Conservation (phyloP, 2,113 vertebrate species). For the Urocolius indicus region DNA sequence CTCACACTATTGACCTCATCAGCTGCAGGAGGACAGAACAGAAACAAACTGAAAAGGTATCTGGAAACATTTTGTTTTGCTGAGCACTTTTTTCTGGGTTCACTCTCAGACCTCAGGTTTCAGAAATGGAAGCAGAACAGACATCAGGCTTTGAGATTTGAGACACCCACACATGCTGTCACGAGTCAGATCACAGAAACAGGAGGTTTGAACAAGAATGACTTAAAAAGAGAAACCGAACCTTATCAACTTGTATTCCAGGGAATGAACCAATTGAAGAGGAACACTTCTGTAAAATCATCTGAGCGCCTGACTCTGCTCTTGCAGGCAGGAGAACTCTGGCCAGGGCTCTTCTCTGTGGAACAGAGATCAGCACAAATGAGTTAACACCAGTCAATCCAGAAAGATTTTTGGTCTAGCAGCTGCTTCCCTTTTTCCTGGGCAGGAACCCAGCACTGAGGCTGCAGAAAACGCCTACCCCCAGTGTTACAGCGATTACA, state of each 20-base stretch:
- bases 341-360: not conserved
- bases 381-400: not conserved
- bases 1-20: not conserved
- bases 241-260: not conserved
- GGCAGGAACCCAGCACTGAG: not conserved
- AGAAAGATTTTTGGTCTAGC: not conserved
- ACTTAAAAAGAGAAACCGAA: not conserved
- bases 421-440: not conserved
- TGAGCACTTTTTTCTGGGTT: not conserved
- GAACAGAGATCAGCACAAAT: not conserved
- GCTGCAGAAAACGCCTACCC: not conserved
- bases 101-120: not conserved
- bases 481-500: constrained; percentile 25
- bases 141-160: not conserved
- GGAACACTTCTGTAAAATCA: not conserved
- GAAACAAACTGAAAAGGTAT: constrained; percentile 46
- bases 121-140: constrained; percentile 5
- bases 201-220: not conserved
- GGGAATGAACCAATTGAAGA: not conserved
- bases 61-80: not conserved
- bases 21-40: not conserved
- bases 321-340: not conserved
- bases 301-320: not conserved
- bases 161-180: not conserved
- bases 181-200: not conserved